Conservation (phyloP, 1,140 invertebrate species). For the Zaprionus davidi region DNA sequence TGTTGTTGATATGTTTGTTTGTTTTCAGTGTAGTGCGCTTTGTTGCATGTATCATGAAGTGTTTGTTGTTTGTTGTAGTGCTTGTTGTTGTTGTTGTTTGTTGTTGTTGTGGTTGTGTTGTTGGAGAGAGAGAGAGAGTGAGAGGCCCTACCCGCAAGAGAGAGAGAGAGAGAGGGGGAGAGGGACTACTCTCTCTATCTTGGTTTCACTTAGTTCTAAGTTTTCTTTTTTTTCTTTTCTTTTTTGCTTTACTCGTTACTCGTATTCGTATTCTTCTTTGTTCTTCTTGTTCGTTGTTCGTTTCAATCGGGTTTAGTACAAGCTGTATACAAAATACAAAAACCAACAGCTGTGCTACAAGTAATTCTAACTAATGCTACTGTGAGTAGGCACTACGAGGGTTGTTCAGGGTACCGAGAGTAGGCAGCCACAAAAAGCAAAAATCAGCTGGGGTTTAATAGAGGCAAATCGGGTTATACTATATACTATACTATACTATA, state of each 20-base stretch:
- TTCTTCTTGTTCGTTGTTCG: constrained; percentile 31
- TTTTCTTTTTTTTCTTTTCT: neutral
- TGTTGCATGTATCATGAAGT: constrained; percentile 34
- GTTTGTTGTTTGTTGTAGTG: constrained; percentile 51
- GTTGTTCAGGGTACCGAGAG: neutral
- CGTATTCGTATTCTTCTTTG: constrained; percentile 15
- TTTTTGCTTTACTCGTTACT: constrained; percentile 12
- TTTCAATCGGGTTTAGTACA: constrained; percentile 44
- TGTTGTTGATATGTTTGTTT: constrained; percentile 17
- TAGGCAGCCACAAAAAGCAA: constrained; percentile 73
- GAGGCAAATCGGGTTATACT: constrained; percentile 32
- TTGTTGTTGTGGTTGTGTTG: constrained; percentile 55
- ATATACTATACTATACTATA: constrained; percentile 29
- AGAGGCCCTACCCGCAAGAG: constrained; percentile 11
- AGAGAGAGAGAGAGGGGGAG: constrained; percentile 6
- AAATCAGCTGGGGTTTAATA: constrained; percentile 63
- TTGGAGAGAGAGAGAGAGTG: constrained; percentile 26
- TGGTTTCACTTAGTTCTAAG: neutral
- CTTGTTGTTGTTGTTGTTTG: constrained; percentile 18
- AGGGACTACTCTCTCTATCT: neutral
- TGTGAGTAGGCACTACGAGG: neutral
- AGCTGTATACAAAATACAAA: constrained; percentile 55
- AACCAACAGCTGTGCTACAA: constrained; percentile 50
- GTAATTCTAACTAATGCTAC: constrained; percentile 14
- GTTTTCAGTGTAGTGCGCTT: constrained; percentile 59